Evolutionary conservation across 2,113 vertebrate genomes (phyloP).

Genomic region (Lucifuga dentata): DNA sequence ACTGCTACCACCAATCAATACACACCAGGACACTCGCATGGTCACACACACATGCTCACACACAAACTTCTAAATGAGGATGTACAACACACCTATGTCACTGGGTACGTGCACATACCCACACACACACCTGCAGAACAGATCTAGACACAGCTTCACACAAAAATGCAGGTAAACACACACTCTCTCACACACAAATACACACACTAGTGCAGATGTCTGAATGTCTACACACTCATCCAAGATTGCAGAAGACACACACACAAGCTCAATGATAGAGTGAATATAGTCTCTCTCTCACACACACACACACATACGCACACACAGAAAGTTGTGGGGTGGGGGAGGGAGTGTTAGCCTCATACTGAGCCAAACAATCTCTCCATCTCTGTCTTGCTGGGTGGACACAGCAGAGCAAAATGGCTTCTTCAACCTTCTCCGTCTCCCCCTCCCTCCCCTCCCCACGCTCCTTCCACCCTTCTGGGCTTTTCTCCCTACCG

Average conservation of each 20-base stretch:
- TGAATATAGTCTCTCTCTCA: too few relatives aligned
- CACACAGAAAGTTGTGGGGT: constrained; percentile 22
- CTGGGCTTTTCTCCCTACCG: constrained; percentile 20
- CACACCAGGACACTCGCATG: constrained; percentile 86
- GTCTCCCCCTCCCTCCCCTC: background rate
- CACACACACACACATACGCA: constrained; percentile 73
- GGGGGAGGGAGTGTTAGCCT: constrained; percentile 74
- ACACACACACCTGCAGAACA: background rate
- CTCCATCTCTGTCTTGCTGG: constrained; percentile 44
- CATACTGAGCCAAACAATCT: constrained; percentile 85
- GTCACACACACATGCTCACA: constrained; percentile 76
- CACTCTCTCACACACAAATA: constrained; percentile 10
- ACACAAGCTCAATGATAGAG: constrained; percentile 6
- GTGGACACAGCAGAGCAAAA: constrained; percentile 67
- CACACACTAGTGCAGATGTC: constrained; percentile 10
- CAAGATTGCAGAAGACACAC: constrained; percentile 8
- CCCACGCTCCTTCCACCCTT: background rate
- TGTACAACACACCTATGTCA: constrained; percentile 41
- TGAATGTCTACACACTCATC: constrained; percentile 74
- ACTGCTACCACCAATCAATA: constrained; percentile 97
- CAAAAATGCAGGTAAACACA: background rate
- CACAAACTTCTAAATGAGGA: constrained; percentile 58
- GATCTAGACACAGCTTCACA: background rate
- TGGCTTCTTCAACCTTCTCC: constrained; percentile 26
- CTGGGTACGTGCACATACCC: background rate